Evolutionary conservation across 53 echinoderm and acorn worm genomes (phyloP).

Genomic region (Mesocentrotus franciscanus): DNA sequence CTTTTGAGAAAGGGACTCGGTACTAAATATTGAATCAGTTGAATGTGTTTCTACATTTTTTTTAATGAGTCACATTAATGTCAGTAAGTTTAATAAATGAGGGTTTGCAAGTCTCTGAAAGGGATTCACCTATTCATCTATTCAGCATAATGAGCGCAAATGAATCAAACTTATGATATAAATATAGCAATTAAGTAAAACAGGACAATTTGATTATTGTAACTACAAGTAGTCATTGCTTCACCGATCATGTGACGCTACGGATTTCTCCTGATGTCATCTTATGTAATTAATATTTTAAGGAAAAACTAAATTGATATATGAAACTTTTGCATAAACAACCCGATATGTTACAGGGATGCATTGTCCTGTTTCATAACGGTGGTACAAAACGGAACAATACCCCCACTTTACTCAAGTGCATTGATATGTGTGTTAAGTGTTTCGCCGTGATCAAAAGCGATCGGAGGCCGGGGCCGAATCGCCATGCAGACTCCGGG

Average conservation of each 20-base stretch:
- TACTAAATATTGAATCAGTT: neutral
- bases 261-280: too few species aligned
- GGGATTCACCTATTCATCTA: too few species aligned
- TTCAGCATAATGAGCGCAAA: neutral
- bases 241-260: too few species aligned
- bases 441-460: neutral
- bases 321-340: neutral
- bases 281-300: too few species aligned
- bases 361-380: neutral
- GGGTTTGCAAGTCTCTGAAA: too few species aligned
- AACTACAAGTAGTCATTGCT: too few species aligned
- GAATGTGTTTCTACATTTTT: neutral
- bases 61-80: neutral
- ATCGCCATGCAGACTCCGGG: constrained; percentile 1
- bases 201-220: too few species aligned
- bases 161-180: neutral
- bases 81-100: neutral
- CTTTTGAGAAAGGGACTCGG: neutral
- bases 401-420: constrained; percentile 1
- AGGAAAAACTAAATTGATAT: too few species aligned
- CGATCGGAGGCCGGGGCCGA: neutral
- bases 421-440: neutral
- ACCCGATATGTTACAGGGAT: neutral
- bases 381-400: neutral
- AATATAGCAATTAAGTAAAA: neutral